Evolutionary conservation across 2,888 invertebrate species (phyloP).

Genomic region (Drosophila kokeensis): DNA sequence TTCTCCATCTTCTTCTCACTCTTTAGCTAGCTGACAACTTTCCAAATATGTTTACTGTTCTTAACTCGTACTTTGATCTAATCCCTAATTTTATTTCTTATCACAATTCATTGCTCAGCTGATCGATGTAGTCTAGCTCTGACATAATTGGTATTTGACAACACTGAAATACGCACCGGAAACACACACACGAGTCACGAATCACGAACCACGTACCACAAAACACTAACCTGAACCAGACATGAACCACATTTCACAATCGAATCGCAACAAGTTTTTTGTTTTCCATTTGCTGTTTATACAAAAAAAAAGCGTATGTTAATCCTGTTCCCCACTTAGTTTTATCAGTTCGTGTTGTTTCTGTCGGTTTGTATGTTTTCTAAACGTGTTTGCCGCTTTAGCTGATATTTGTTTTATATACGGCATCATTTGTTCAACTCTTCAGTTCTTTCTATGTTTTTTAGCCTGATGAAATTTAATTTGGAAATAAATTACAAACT

Average conservation of each 20-base stretch:
- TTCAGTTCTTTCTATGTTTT: slow-evolving; percentile 34
- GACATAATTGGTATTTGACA: slow-evolving; percentile 79
- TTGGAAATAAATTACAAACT: slow-evolving; percentile 22
- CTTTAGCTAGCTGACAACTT: slow-evolving; percentile 41
- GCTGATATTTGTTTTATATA: slow-evolving; percentile 49
- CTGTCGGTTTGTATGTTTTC: slow-evolving; percentile 73
- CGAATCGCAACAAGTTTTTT: slow-evolving; percentile 42
- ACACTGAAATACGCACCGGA: slow-evolving; percentile 42
- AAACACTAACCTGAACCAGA: slow-evolving; percentile 24
- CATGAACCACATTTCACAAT: slow-evolving; percentile 32
- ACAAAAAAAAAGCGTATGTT: slow-evolving; percentile 44
- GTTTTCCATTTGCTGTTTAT: slow-evolving; percentile 69
- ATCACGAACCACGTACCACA: slow-evolving; percentile 19
- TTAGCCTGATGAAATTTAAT: slow-evolving; percentile 40
- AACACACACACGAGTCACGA: slow-evolving; percentile 28
- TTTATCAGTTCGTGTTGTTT: slow-evolving; percentile 68
- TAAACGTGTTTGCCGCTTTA: slow-evolving; percentile 67
- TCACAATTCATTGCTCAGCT: slow-evolving; percentile 31
- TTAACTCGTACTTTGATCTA: slow-evolving; percentile 31
- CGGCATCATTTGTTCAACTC: slow-evolving; percentile 31
- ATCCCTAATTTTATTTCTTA: slow-evolving; percentile 28
- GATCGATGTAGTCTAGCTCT: slow-evolving; percentile 58
- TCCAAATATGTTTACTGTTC: slow-evolving; percentile 25
- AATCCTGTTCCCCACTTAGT: slow-evolving; percentile 41
- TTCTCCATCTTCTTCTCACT: slow-evolving; percentile 27